Base-by-base conservation (phyloP, 2,888 invertebrate genomes). In the Dynastes tityus region DNA sequence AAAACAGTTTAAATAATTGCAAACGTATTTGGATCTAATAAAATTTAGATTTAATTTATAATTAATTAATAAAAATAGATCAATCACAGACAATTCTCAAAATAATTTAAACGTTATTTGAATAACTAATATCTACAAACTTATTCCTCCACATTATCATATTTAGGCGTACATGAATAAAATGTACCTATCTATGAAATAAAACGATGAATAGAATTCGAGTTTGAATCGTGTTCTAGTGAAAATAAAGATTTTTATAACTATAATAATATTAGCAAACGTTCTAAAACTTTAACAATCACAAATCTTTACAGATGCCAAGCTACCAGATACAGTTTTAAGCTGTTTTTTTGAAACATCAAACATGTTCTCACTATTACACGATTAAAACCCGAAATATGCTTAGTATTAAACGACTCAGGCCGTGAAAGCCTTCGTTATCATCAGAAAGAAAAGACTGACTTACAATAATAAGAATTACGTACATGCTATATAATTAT, bases 71-170 rank as follows among this genome's bases (percentile, higher is more conserved):
- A 87, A 87, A 87, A 87, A 87, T 88, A 88, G 87, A 86, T 88
- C 86, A 88, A 89, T 89, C 89, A 89, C 89, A 89, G 89, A 89
- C 87, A 88, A 87, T 88, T 88, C 87, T 88, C 88, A 88, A 89
- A 88, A 88, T 88, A 88, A 87, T 88, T 88, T 87, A 88, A 79
- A 79, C 55, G 79, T 77, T 79, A 77, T 74, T 64, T 65, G 63
- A 77, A 73, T 78, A 78, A 78, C 71, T 76, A 76, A 77, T 80
- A 80, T 80, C 81, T 82, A 82, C 82, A 82, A 80, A 80, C 80
- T 80, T 76, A 80, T 80, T 78, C 82, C 77, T 80, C 79, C 81
- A 79, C 80, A 68, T 67, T 45, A 67, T 67, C 65, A 4, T 67
- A 45, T 68, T 63, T 63, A 63, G 63, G 32, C 27, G 61, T 61